Evolutionary conservation across 1,140 invertebrate genomes (phyloP), one percentile per base, ranked within the genome.

Genomic region (Platyscapa corneri): DNA sequence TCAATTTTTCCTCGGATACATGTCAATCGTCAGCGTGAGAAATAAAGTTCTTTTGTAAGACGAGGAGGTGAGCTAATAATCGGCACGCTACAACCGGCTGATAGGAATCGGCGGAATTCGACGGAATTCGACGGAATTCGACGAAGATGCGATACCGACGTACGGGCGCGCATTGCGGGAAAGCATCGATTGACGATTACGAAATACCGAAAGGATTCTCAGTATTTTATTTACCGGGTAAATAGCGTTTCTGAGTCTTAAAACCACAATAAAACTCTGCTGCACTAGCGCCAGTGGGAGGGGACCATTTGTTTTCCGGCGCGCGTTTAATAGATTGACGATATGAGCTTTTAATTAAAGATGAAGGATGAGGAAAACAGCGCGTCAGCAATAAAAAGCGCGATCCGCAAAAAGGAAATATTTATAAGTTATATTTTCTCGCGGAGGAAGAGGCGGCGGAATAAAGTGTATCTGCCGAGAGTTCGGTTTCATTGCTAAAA

Each of bases 1-100:
- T 39, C 27, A 37, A 75, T 56, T 82, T 42, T 32, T 75, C 46
- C 37, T 18, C 3, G 32, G 42, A 46, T 27, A 65, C 49, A 49
- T 75, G 81, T 60, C 81, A 42, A 53, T 74, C 70, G 34, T 2
- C 53, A 64, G 56, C 70, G 70, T 82, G 81, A 82, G 81, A 82
- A 82, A 27, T 42, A 16, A 72, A 70, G 8, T 53, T 78, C 49
- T 82, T 72, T 70, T 60, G 65, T 34, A 14, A 37, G 56, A 60
- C 3, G 56, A 23, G 56, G 3, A 53, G 16, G 64, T 30, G 30
- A 70, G 30, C 65, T 70, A 70, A n/a, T n/a, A 30, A 67, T 67
- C 32, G n/a, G 3, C 16, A 8, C 6, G n/a, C n/a, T n/a, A n/a
- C n/a, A n/a, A n/a, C n/a, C n/a, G n/a, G n/a, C n/a, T n/a, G n/a